Evolutionary conservation across 2,113 vertebrate genomes (phyloP).

Genomic region (Raja brachyura): DNA sequence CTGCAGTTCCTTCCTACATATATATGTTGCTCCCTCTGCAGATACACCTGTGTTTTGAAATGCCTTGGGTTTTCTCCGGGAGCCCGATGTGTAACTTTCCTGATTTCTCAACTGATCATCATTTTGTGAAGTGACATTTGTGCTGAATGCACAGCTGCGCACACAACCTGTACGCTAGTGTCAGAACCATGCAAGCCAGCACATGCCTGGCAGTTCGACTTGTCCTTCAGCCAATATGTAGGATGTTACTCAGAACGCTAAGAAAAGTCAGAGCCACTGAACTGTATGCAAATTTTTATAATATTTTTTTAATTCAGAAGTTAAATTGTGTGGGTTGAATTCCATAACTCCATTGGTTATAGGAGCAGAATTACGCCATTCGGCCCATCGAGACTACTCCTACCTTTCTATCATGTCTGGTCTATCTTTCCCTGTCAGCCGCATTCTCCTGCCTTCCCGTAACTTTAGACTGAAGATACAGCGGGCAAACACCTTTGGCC

Average conservation of each 20-base stretch:
- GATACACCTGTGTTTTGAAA: not conserved
- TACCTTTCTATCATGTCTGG: too few relatives aligned
- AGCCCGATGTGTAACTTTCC: not conserved
- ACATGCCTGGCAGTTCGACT: not conserved
- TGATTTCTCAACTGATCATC: not conserved
- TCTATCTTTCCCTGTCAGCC: too few relatives aligned
- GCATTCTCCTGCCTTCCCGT: too few relatives aligned
- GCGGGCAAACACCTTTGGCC: too few relatives aligned
- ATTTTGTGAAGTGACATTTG: not conserved
- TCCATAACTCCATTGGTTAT: too few relatives aligned
- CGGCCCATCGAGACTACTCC: too few relatives aligned
- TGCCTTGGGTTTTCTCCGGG: conserved; percentile 14
- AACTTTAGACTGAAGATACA: too few relatives aligned
- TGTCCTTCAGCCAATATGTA: not conserved
- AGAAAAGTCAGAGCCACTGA: not conserved
- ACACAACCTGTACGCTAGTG: not conserved
- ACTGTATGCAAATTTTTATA: not conserved
- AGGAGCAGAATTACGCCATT: too few relatives aligned
- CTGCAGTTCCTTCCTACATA: too few relatives aligned
- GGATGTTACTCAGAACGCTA: not conserved
- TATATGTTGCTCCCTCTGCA: too few relatives aligned
- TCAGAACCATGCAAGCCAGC: not conserved
- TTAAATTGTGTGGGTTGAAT: not conserved
- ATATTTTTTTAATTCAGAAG: not conserved
- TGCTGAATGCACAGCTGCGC: not conserved